Conservation (phyloP, 23 tunicate species). For the Botrylloides violaceus region DNA sequence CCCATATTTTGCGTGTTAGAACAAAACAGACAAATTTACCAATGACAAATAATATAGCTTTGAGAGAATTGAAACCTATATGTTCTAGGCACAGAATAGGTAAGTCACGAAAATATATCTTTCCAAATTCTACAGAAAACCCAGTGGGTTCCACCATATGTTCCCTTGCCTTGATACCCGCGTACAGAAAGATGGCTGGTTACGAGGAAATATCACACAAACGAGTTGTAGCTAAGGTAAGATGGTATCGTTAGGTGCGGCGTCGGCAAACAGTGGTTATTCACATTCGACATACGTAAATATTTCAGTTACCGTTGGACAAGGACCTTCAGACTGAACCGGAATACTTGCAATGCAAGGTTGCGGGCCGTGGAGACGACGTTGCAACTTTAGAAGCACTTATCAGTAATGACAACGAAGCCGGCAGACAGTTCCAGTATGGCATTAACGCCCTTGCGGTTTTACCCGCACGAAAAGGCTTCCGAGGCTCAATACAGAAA, state of each 20-base stretch:
- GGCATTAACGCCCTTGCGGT: conserved; percentile 78
- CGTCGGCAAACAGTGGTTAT: background rate
- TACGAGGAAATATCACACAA: conserved; percentile 52
- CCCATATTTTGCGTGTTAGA: no score
- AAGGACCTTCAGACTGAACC: conserved; percentile 57
- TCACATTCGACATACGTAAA: background rate
- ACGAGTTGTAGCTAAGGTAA: conserved; percentile 57
- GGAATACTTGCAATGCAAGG: conserved; percentile 72
- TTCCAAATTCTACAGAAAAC: conserved; percentile 39
- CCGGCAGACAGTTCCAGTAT: conserved; percentile 38
- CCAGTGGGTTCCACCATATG: conserved; percentile 81
- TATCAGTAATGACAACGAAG: conserved; percentile 56
- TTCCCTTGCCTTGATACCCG: conserved; percentile 67
- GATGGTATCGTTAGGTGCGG: background rate
- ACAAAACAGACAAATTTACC: no score
- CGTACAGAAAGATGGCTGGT: conserved; percentile 63
- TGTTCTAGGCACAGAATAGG: no score
- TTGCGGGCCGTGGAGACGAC: conserved; percentile 49
- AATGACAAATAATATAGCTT: no score
- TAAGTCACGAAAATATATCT: no score
- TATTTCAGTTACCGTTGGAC: conserved; percentile 43
- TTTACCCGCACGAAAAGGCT: conserved; percentile 62
- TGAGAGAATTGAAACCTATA: no score
- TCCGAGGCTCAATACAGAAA: conserved; percentile 21
- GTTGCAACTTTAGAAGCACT: conserved; percentile 57